A percentile compares a stretch with the other conserved stretches of the same genome.
Conservation (phyloP, 2,113 vertebrate species). For the Limnothrissa miodon region DNA sequence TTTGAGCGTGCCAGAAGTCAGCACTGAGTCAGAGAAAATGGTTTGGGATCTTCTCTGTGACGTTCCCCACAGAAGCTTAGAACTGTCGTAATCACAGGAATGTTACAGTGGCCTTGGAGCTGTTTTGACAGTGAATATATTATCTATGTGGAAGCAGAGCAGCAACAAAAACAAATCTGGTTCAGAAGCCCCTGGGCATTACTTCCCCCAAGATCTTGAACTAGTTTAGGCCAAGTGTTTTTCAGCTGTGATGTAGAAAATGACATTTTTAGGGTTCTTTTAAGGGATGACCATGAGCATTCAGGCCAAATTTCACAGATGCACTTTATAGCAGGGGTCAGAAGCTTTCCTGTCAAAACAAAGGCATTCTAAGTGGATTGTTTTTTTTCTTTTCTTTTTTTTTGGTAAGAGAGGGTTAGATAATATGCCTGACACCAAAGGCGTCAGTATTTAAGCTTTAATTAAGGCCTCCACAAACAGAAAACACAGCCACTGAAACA, state of each 20-base stretch:
- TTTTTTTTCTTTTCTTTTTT: not conserved
- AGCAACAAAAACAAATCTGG: not conserved
- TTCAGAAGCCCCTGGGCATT: constrained; percentile 1
- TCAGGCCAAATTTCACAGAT: constrained; percentile 15
- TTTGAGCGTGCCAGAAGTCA: not conserved
- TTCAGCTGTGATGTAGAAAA: constrained; percentile 6
- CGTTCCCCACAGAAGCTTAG: not conserved
- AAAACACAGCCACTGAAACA: not conserved
- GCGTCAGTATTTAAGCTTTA: not conserved
- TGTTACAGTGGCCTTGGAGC: not conserved
- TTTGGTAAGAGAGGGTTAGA: not conserved
- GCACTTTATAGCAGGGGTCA: constrained; percentile 16
- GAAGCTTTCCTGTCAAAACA: not conserved
- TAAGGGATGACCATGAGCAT: constrained; percentile 19
- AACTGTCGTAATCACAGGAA: not conserved
- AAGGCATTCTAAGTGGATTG: not conserved
- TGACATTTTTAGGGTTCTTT: not conserved
- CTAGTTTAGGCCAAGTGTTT: constrained; percentile 5
- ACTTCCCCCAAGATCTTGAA: not conserved
- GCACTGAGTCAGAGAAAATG: not conserved
- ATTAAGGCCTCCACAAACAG: not conserved
- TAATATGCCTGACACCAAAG: not conserved
- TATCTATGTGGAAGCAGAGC: not conserved
- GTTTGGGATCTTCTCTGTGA: not conserved
- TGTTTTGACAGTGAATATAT: not conserved